A percentile compares a stretch with the other conserved stretches of the same genome.
These are phyloP conservation scores for Prorops nasuta DNA, from an alignment of 1,140 invertebrate genomes.

Conservation along the genomic window DNA sequence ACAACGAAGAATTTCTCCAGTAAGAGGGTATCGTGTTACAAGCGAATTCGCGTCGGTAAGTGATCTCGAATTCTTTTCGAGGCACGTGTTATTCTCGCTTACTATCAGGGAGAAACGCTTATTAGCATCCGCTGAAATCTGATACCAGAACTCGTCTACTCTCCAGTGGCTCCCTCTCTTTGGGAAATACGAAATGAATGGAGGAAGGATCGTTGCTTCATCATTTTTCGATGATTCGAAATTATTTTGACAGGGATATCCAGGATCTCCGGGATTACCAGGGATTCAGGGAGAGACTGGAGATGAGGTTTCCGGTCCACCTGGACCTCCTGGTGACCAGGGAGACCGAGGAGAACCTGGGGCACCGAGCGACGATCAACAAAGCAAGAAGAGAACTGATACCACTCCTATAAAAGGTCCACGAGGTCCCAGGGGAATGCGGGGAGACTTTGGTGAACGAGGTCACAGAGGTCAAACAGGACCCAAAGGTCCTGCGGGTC, in stretches of 20 bases:
- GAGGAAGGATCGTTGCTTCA: no score
- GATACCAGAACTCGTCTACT: slow-evolving; percentile 20
- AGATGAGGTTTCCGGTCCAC: slow-evolving; percentile 41
- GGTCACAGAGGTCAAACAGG: slow-evolving; percentile 63
- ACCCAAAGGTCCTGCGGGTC: slow-evolving; percentile 51
- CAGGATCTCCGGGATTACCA: slow-evolving; percentile 54
- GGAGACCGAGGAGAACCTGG: slow-evolving; percentile 58
- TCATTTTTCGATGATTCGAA: no score
- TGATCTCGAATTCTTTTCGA: no score
- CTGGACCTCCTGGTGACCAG: slow-evolving; percentile 52
- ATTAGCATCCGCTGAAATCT: slow-evolving; percentile 21
- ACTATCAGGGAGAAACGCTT: slow-evolving; percentile 17
- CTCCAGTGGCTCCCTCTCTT: no score
- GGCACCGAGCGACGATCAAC: slow-evolving; percentile 25
- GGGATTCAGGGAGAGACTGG: slow-evolving; percentile 61
- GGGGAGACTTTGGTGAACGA: slow-evolving; percentile 60
- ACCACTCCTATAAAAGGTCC: slow-evolving; percentile 47
- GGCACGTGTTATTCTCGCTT: slow-evolving; percentile 18
- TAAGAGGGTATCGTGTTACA: no score
- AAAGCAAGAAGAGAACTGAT: slow-evolving; percentile 11
- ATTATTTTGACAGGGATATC: slow-evolving; percentile 37
- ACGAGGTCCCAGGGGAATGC: slow-evolving; percentile 57
- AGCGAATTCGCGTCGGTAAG: no score
- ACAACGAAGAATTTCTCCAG: no score
- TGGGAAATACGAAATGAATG: no score